Percentiles rank a stretch among this genome's conserved stretches.
Evolutionary conservation across 2,888 invertebrate species (phyloP).

Genomic region (Acanthosepion esculentum): DNA sequence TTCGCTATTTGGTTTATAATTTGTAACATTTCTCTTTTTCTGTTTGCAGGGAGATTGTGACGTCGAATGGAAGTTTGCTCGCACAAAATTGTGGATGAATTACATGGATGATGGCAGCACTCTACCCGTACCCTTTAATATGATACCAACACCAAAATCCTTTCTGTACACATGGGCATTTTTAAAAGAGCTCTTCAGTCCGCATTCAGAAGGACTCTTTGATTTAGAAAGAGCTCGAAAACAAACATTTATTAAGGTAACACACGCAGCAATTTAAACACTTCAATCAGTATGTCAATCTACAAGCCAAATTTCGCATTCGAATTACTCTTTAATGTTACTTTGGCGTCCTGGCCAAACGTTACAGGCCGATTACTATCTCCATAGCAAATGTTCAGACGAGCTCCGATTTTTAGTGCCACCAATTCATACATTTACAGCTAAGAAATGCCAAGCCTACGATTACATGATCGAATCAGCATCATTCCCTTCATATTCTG

Average conservation of each 20-base stretch:
- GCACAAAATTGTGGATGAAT: slow-evolving; percentile 84
- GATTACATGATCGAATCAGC: no score
- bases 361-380: no score
- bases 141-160: slow-evolving; percentile 77
- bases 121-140: slow-evolving; percentile 82
- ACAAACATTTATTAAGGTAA: slow-evolving; percentile 74
- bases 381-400: no score
- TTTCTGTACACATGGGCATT: slow-evolving; percentile 68
- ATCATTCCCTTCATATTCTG: no score
- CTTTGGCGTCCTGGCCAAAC: no score
- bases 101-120: slow-evolving; percentile 83
- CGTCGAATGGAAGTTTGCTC: slow-evolving; percentile 85
- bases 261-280: background rate
- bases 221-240: slow-evolving; percentile 64
- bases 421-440: no score
- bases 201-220: slow-evolving; percentile 59
- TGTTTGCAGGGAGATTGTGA: slow-evolving; percentile 76
- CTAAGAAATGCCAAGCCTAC: no score
- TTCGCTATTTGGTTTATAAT: no score
- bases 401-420: no score
- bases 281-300: no score
- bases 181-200: slow-evolving; percentile 58
- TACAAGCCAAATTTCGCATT: no score
- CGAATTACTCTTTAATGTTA: no score
- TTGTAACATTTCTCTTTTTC: background rate